Base-by-base conservation (phyloP, 2,797 vertebrate genomes). In the Lates japonicus region DNA sequence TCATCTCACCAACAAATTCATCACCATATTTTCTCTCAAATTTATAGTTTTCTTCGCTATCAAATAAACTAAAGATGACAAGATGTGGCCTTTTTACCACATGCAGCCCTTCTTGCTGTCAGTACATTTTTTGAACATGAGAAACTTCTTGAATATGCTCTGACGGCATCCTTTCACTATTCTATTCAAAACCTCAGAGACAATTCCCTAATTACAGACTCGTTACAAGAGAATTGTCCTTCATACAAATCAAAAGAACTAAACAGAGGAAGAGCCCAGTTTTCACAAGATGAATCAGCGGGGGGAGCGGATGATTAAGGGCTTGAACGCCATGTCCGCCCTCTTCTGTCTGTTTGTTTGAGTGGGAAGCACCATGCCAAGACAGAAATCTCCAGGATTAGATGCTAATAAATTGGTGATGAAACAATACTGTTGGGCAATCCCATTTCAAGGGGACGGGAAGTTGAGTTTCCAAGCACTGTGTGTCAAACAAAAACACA, bases 381-480 rank as follows among this genome's bases (percentile, higher is more conserved):
- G 74, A 69, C 78, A 60, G 77, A 91, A 89, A 92, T 89, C 83
- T 89, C 19, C 25, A n/a, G 87, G 90, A 94, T 94, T 92, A 92
- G 74, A 79, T 70, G 80, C 81, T 83, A 91, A 95, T 93, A 92
- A 93, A 92, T 86, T 80, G 79, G 74, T 88, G 90, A 87, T 91
- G 88, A 89, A 92, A 93, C 89, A 91, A 91, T 91, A 81, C 71
- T 37, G 69, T 83, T 82, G 79, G 90, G 72, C 91, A 91, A 92
- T 92, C 83, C 83, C 70, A 66, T 78, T 87, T 81, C 48, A 78
- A 80, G 81, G 81, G 76, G 64, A 90, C 44, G 70, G 89, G 87
- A 93, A 94, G 90, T 89, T 0, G 33, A 75, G 69, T 88, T 94
- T 93, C 90, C 87, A 86, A 89, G 89, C 81, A 69, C 60, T 81